Base-by-base conservation (phyloP, 2,888 invertebrate species). In the Eurytoma adleriae region DNA sequence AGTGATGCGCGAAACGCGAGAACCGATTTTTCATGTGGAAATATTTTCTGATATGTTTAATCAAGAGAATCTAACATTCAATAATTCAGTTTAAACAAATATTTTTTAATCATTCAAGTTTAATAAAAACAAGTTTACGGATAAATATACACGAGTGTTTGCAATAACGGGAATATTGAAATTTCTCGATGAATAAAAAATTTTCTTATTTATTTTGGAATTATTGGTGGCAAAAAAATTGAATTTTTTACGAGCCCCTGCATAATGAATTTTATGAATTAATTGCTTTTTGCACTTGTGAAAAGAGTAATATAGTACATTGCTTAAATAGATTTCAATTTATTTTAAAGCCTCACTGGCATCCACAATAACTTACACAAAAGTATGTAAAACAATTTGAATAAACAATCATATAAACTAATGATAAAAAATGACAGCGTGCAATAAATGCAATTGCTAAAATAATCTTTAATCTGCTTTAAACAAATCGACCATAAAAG, bases 41-140 rank as follows among this genome's bases (percentile, higher is more conserved):
- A 72, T 78, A 72, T 78, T 78, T 68, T 72, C 27, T 68, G 24
- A 68, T 68, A 40, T 40, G 1, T 40, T 40, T 59, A 73, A 67
- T 61, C 54, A 69, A 62, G 40, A 5, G 54, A 20, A 30, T 59
- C 30, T 40, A 76, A 68, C 20, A 10, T 54, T n/a, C 20, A 56
- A 40, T n/a, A 3, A 24, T 30, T 20, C 27, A n/a, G 59, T 12
- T 67, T 59, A 5, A 73, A 64, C 16, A 56, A 40, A n/a, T 1
- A 54, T 30, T 56, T 10, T 57, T 57, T 24, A 20, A 20, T 40
- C 10, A 40, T 40, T 7, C 40, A 40, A 40, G 40, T 40, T 40
- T 40, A 40, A 30, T 27, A n/a, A 2, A 40, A 64, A 62, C 16
- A 30, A 48, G 13, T 3, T 1, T 3, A 20, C 18, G 30, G 10